Evolutionary conservation across 2,888 invertebrate species (phyloP), one percentile per base, ranked within the genome.

Genomic region (Gymnocheta viridis): DNA sequence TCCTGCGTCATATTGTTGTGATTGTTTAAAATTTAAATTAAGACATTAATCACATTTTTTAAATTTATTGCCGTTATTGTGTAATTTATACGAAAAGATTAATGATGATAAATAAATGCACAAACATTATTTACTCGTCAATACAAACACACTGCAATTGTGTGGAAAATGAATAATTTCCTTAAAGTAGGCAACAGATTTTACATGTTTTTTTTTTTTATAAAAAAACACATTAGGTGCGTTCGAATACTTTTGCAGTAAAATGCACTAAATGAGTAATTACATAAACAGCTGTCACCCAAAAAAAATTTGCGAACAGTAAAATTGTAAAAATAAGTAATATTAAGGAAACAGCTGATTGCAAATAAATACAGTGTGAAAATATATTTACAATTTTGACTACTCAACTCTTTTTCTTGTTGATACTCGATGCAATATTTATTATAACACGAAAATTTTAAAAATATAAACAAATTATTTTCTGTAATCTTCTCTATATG

Each of bases 1-100:
- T 27, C 19, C 54, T 76, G 44, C 58, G 58, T 5, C 69, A 49
- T 74, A 69, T 80, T 76, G 69, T 69, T 62, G 51, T 24, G 44
- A 49, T 64, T 38, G 5, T 72, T 51, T 41, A 49, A 47, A 58
- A 38, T 64, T 73, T 64, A 77, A 81, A 84, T 84, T 84, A 81
- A 84, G 84, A 84, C 84, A 84, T 84, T 84, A 84, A 84, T 84
- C 72, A 84, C 54, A 62, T 79, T 67, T 80, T 72, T 69, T 7
- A 54, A 69, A 72, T 81, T 73, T 73, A 77, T 84, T 72, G 27
- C 56, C 66, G 29, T 67, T 66, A 44, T 73, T 32, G 73, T 83
- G 69, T 78, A 69, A 84, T 81, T 84, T 84, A 81, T 84, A 54
- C 62, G 49, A 58, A 73, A 62, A 56, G 81, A 78, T 84, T 81